Evolutionary conservation across 2,797 vertebrate genomes (phyloP).

Genomic region (Trachops cirrhosus): DNA sequence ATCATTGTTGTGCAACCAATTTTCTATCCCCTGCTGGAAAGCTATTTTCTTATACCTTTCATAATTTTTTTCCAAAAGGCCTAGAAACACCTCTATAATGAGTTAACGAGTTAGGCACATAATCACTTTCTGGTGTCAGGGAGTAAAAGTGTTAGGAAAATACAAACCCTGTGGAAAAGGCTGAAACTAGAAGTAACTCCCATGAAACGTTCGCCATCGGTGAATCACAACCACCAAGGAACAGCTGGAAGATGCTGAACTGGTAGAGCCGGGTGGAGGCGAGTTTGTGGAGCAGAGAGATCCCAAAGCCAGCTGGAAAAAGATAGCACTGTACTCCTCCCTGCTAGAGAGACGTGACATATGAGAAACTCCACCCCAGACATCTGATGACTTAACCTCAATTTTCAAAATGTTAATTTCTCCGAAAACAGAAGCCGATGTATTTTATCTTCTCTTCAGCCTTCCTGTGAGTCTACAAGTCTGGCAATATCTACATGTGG

Average conservation of each 20-base stretch:
- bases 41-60: not conserved
- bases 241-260: not conserved
- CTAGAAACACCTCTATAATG: not conserved
- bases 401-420: not conserved
- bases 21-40: not conserved
- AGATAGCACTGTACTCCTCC: not conserved
- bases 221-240: not conserved
- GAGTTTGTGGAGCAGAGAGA: not conserved
- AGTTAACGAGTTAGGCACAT: not conserved
- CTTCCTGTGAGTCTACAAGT: not conserved
- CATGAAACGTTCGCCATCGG: not conserved
- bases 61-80: not conserved
- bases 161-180: not conserved
- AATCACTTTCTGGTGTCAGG: not conserved
- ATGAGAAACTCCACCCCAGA: not conserved
- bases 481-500: not conserved
- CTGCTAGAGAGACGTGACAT: not conserved
- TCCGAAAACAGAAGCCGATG: not conserved
- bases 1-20: not conserved
- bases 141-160: not conserved
- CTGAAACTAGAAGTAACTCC: not conserved
- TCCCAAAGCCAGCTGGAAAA: not conserved
- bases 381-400: not conserved
- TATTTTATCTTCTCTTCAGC: not conserved
- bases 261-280: not conserved